phyloP scores from a whole-genome alignment of 2,113 vertebrate species.

The Ctenomys sociabilis region DNA sequence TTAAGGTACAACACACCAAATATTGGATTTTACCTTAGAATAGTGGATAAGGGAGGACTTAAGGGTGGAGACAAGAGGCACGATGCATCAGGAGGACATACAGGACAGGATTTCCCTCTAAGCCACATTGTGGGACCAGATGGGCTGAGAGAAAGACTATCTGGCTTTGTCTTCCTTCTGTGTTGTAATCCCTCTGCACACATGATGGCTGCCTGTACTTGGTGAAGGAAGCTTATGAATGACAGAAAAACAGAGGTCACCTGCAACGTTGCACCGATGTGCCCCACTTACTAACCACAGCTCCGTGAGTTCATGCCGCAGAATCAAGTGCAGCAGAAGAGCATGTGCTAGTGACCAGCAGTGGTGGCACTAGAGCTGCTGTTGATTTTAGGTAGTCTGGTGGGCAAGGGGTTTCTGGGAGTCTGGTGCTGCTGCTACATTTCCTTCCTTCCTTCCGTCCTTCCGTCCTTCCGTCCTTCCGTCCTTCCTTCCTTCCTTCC shows the following conservation, averaged over 20 bases:
- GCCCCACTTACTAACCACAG: neutral
- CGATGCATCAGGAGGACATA: neutral
- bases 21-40: conserved; percentile 6
- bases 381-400: neutral
- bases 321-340: neutral
- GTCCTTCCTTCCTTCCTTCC: too few species aligned
- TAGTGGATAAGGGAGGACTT: neutral
- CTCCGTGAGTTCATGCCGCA: neutral
- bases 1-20: neutral
- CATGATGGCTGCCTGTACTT: neutral
- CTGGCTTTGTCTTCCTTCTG: neutral
- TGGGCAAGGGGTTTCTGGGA: neutral
- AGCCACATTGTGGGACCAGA: neutral
- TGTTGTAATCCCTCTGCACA: neutral
- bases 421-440: neutral
- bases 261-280: neutral
- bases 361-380: neutral
- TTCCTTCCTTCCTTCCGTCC: neutral
- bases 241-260: neutral
- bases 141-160: neutral
- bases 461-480: too few species aligned
- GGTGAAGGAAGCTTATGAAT: neutral
- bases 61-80: neutral
- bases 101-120: neutral
- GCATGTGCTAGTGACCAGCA: neutral